Conservation (phyloP, 2,113 vertebrate genomes). For the Calypte anna region DNA sequence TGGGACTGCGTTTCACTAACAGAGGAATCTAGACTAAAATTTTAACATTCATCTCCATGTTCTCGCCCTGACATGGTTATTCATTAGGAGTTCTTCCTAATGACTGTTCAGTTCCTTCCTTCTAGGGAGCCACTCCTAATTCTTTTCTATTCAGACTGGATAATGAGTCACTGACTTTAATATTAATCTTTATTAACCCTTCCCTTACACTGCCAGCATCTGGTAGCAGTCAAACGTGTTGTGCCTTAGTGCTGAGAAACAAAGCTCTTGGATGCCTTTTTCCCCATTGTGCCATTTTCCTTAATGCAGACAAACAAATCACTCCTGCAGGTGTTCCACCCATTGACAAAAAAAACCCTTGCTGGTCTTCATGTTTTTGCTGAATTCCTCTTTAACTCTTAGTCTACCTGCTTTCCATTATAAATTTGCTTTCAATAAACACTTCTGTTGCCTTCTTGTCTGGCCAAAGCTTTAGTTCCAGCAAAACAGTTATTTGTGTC, state of each 20-base stretch:
- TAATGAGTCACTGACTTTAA: constrained; percentile 54
- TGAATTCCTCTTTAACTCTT: background rate
- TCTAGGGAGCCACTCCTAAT: constrained; percentile 52
- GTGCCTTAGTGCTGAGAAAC: background rate
- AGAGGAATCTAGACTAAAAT: background rate
- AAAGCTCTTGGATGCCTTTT: background rate
- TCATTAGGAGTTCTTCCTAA: constrained; percentile 29
- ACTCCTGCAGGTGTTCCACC: background rate
- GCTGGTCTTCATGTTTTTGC: background rate
- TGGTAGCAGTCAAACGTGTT: background rate
- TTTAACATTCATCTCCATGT: background rate
- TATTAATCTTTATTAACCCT: constrained; percentile 29
- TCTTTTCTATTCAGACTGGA: constrained; percentile 26
- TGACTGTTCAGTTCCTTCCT: constrained; percentile 50
- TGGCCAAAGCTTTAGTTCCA: background rate
- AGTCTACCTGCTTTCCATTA: background rate
- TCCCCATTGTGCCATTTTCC: background rate
- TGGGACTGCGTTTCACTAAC: background rate
- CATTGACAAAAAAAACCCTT: background rate
- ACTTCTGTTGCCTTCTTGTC: background rate
- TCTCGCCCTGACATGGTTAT: constrained; percentile 43
- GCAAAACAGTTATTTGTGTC: background rate
- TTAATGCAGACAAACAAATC: background rate
- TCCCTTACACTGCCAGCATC: background rate
- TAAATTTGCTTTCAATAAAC: background rate